These are phyloP conservation scores for Lanius ludovicianus DNA, from an alignment of 2,113 vertebrate species.

Conservation along the genomic window DNA sequence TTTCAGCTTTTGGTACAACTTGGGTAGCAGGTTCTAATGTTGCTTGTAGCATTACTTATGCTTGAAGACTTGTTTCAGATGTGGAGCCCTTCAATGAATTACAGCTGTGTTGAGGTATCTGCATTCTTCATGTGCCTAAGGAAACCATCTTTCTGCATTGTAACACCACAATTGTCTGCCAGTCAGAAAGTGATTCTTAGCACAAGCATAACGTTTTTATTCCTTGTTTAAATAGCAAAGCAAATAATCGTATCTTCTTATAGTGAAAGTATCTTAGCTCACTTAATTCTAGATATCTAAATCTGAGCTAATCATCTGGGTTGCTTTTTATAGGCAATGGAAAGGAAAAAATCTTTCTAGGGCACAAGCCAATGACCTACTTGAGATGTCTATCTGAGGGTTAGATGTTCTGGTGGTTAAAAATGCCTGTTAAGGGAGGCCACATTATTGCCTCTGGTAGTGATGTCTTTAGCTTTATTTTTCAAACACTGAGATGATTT, in stretches of 20 bases:
- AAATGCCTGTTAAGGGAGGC: background rate
- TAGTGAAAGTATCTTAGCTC: background rate
- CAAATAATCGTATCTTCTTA: background rate
- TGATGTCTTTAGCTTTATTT: background rate
- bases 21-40: background rate
- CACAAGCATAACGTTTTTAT: background rate
- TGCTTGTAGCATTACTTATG: background rate
- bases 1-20: background rate
- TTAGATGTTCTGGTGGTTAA: background rate
- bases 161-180: background rate
- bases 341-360: conserved; percentile 38
- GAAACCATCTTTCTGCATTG: background rate
- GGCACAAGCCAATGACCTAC: conserved; percentile 15
- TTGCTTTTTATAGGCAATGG: conserved; percentile 17
- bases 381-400: conserved; percentile 16
- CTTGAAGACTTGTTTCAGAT: background rate
- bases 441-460: background rate
- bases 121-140: background rate
- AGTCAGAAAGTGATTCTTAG: background rate
- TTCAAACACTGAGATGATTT: background rate
- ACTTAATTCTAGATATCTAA: background rate
- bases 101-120: background rate
- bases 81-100: background rate
- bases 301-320: background rate
- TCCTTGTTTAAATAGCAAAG: conserved; percentile 21